Percentiles rank a stretch among this genome's conserved stretches.
These are phyloP conservation scores for Uria aalge DNA, from an alignment of 2,113 vertebrate genomes.

Conservation along the genomic window DNA sequence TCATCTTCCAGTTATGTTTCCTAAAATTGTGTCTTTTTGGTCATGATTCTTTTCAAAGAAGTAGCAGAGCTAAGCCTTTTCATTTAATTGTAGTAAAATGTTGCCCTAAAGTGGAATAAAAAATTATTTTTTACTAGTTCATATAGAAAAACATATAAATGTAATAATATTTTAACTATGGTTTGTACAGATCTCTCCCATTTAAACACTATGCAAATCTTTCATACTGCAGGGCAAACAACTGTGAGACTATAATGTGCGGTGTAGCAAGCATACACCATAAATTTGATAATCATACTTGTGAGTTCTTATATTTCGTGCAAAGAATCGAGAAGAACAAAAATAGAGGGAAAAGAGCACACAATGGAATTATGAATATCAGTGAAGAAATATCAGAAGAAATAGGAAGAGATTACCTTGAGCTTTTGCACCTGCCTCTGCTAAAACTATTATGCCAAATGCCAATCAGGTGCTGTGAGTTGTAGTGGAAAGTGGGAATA, in stretches of 20 bases:
- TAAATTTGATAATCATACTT: slow-evolving; percentile 70
- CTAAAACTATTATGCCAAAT: slow-evolving; percentile 1
- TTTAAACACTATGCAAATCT: slow-evolving; percentile 71
- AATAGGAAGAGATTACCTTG: slow-evolving; percentile 22
- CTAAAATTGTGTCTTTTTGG: slow-evolving; percentile 48
- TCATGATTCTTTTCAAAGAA: slow-evolving; percentile 70
- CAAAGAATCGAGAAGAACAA: background rate
- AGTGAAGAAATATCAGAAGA: background rate
- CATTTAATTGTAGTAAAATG: slow-evolving; percentile 76
- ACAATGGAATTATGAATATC: slow-evolving; percentile 23
- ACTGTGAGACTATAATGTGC: slow-evolving; percentile 51
- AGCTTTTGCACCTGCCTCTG: slow-evolving; percentile 26
- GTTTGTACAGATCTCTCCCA: slow-evolving; percentile 67
- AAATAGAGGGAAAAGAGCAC: background rate
- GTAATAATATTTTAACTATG: slow-evolving; percentile 74
- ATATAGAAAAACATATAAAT: slow-evolving; percentile 67
- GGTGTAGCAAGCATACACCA: slow-evolving; percentile 42
- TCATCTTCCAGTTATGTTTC: slow-evolving; percentile 19
- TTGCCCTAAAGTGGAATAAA: slow-evolving; percentile 71
- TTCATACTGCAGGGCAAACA: slow-evolving; percentile 69
- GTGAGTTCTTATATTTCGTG: slow-evolving; percentile 66
- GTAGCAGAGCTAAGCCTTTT: slow-evolving; percentile 65
- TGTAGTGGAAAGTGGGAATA: slow-evolving; percentile 35
- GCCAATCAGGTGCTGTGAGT: background rate
- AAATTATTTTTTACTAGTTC: slow-evolving; percentile 59